Evolutionary conservation across 1,140 invertebrate species (phyloP).

Genomic region (Cydia amplana): DNA sequence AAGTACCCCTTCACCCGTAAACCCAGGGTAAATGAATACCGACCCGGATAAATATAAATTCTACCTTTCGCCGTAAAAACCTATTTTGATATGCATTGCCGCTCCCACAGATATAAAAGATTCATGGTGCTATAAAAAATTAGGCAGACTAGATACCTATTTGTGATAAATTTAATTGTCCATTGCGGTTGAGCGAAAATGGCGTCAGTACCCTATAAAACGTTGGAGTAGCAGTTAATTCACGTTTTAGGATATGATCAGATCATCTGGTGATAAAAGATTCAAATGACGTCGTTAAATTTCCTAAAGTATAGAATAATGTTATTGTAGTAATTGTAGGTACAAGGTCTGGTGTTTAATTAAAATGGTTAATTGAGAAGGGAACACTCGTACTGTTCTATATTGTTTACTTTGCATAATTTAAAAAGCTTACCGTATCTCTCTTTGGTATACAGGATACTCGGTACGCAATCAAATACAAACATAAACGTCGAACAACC

Average conservation of each 20-base stretch:
- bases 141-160: conserved; percentile 13
- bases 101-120: not conserved
- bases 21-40: conserved; percentile 1
- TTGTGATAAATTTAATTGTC: not conserved
- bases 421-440: too few relatives aligned
- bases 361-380: too few relatives aligned
- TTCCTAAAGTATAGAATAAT: too few relatives aligned
- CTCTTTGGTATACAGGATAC: too few relatives aligned
- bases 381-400: too few relatives aligned
- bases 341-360: too few relatives aligned
- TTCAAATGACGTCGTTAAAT: too few relatives aligned
- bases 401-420: too few relatives aligned
- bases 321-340: too few relatives aligned
- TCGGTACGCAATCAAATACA: too few relatives aligned
- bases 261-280: not conserved
- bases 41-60: not conserved
- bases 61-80: not conserved
- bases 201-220: not conserved
- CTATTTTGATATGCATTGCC: conserved; percentile 1
- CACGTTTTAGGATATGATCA: not conserved
- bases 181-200: not conserved
- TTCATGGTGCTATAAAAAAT: not conserved
- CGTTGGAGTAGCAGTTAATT: not conserved
- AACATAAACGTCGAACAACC: too few relatives aligned
- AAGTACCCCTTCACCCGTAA: not conserved